A percentile compares a stretch with the other conserved stretches of the same genome.
Conservation (phyloP, 2,797 vertebrate genomes). For the Epinephelus malabaricus region DNA sequence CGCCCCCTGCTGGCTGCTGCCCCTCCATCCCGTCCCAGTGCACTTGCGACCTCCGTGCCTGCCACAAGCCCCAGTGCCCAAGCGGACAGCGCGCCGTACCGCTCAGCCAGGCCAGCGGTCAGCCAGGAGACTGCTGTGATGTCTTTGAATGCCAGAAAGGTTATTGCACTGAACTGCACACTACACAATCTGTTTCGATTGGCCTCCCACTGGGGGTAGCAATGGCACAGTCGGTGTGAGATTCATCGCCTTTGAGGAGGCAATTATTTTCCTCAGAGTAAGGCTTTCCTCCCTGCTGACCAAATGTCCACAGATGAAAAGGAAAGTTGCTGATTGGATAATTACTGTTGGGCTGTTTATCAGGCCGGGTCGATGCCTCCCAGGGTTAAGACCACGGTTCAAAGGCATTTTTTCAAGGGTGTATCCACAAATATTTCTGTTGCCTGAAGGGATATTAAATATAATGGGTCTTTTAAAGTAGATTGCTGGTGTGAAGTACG, state of each 20-base stretch:
- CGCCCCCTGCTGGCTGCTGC: conserved; percentile 84
- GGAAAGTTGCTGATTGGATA: conserved; percentile 67
- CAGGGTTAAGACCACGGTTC: conserved; percentile 48
- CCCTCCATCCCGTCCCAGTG: conserved; percentile 80
- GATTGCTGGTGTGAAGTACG: conserved; percentile 7
- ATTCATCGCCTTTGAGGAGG: conserved; percentile 53
- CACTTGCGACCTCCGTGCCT: conserved; percentile 81
- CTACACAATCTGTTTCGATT: conserved; percentile 31
- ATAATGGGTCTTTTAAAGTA: conserved; percentile 35
- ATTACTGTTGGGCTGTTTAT: conserved; percentile 63
- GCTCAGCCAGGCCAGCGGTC: conserved; percentile 79
- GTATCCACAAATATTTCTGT: conserved; percentile 47
- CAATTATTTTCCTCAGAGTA: conserved; percentile 64
- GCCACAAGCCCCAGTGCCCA: conserved; percentile 80
- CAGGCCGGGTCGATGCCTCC: conserved; percentile 31
- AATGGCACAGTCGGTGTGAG: conserved; percentile 58
- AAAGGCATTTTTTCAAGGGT: conserved; percentile 53
- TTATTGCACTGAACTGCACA: conserved; percentile 63
- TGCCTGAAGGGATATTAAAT: conserved; percentile 42
- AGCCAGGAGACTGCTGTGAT: conserved; percentile 87
- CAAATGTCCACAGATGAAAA: conserved; percentile 64
- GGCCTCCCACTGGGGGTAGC: conserved; percentile 36
- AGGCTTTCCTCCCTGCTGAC: conserved; percentile 61
- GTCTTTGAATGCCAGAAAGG: conserved; percentile 87
- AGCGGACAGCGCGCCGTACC: conserved; percentile 71